A percentile compares a stretch with the other conserved stretches of the same genome.
phyloP scores from a whole-genome alignment of 2,888 invertebrate species.

The Teleogryllus oceanicus region DNA sequence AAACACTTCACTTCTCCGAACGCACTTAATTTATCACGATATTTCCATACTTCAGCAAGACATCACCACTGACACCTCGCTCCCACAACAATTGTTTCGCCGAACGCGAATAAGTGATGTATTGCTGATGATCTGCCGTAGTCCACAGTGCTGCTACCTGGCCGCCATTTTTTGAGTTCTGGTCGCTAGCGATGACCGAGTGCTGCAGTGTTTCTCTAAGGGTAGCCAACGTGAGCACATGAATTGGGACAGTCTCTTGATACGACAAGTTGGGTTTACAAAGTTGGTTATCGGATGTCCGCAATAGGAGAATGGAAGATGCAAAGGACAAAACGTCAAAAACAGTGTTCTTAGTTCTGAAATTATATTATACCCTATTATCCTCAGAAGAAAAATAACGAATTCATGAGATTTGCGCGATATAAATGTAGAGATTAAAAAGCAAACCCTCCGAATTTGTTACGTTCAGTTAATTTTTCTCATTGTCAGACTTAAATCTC shows the following conservation, averaged over 20 bases:
- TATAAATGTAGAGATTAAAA: too few relatives aligned
- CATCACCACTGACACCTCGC: slow-evolving; percentile 1
- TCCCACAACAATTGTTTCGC: slow-evolving; percentile 4
- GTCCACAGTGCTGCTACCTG: slow-evolving; percentile 7
- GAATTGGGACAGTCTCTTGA: not conserved
- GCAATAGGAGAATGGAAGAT: too few relatives aligned
- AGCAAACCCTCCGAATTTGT: too few relatives aligned
- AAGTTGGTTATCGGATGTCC: not conserved
- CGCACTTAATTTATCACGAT: slow-evolving; percentile 1
- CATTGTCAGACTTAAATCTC: too few relatives aligned
- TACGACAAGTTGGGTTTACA: not conserved
- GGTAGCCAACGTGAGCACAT: not conserved
- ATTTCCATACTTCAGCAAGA: slow-evolving; percentile 7
- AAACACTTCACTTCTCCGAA: not conserved
- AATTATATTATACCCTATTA: too few relatives aligned
- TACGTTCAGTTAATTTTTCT: too few relatives aligned
- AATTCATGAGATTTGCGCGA: too few relatives aligned
- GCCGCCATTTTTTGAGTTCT: not conserved
- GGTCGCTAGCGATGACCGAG: not conserved
- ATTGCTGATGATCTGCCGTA: slow-evolving; percentile 10
- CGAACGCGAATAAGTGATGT: slow-evolving; percentile 10
- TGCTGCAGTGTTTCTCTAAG: not conserved
- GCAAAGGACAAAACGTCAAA: too few relatives aligned
- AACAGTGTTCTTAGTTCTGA: too few relatives aligned
- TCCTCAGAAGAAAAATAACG: too few relatives aligned